Percentiles rank a stretch among this genome's conserved stretches.
Conservation (phyloP, 2,113 vertebrate species). For the Coptodon rendalli region DNA sequence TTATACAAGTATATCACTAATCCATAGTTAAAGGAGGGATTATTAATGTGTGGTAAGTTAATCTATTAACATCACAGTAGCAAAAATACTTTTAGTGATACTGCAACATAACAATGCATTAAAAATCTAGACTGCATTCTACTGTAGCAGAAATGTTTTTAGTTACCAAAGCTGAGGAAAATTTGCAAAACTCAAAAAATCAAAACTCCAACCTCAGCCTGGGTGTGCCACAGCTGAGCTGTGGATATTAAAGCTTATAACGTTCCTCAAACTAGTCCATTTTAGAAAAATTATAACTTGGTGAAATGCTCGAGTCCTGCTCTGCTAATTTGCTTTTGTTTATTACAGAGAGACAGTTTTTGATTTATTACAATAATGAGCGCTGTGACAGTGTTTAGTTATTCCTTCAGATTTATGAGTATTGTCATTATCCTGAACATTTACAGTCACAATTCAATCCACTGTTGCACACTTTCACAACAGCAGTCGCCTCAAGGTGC, state of each 20-base stretch:
- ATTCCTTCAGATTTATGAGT: neutral
- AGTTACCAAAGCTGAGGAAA: neutral
- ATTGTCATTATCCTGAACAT: neutral
- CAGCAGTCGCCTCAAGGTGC: neutral
- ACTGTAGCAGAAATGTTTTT: neutral
- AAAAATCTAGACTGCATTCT: neutral
- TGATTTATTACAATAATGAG: neutral
- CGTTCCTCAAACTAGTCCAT: neutral
- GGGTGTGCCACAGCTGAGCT: neutral
- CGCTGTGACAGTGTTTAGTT: neutral
- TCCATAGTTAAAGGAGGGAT: neutral
- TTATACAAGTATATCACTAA: neutral
- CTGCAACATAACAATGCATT: neutral
- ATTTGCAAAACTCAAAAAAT: neutral
- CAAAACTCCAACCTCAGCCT: neutral
- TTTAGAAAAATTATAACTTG: neutral
- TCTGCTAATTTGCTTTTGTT: neutral
- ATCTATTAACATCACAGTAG: neutral
- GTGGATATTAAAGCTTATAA: accelerated
- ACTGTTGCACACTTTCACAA: neutral
- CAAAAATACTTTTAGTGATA: neutral
- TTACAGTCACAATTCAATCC: neutral
- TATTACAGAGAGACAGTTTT: neutral
- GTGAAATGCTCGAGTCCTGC: neutral
- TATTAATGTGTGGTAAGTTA: neutral